Conservation (phyloP, 35 echinoderm and acorn worm species). For the Anneissia japonica region DNA sequence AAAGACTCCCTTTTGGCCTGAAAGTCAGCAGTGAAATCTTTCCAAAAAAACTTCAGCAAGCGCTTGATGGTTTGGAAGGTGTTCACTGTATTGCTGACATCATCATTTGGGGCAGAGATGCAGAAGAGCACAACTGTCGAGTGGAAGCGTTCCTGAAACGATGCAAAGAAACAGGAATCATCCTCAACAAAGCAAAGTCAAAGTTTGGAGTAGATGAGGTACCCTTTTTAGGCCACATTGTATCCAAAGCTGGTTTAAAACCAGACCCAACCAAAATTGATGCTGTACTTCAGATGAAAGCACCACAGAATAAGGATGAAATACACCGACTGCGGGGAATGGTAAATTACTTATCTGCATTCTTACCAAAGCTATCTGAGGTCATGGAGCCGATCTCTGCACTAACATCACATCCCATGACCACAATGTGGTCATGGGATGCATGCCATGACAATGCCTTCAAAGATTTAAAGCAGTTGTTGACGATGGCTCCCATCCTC, state of each 20-base stretch:
- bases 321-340: too few relatives aligned
- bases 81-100: neutral
- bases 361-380: neutral
- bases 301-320: too few relatives aligned
- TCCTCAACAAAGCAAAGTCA: conserved; percentile 51
- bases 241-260: conserved; percentile 17
- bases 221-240: conserved; percentile 27
- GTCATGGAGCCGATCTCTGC: neutral
- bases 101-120: neutral
- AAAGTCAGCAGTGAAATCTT: conserved; percentile 13
- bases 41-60: neutral
- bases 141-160: neutral
- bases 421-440: conserved; percentile 33
- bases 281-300: conserved; percentile 21
- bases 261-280: conserved; percentile 30
- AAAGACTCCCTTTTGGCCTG: neutral
- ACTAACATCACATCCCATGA: conserved; percentile 4
- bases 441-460: neutral
- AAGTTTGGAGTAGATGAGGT: conserved; percentile 44
- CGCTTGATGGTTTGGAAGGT: neutral
- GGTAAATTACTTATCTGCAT: neutral
- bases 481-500: neutral
- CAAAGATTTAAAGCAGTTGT: neutral
- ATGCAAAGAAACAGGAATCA: neutral
- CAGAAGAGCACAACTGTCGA: neutral